Conservation (phyloP, 2,888 invertebrate species). For the Thymelicus acteon region DNA sequence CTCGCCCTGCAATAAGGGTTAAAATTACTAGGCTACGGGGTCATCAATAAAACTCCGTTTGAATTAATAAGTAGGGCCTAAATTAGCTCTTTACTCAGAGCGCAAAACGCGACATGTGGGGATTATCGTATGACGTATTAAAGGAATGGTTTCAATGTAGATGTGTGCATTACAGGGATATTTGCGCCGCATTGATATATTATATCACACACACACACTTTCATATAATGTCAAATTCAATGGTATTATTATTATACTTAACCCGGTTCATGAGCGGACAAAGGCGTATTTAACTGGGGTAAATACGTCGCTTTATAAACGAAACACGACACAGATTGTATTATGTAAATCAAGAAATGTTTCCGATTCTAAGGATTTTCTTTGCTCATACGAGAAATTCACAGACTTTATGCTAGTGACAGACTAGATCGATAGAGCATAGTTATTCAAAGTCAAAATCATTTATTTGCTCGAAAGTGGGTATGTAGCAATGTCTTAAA, state of each 20-base stretch:
- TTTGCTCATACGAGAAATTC: background rate
- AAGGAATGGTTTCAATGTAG: background rate
- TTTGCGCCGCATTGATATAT: background rate
- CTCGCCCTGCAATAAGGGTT: too few relatives aligned
- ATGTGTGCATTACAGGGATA: background rate
- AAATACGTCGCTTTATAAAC: slow-evolving; percentile 4
- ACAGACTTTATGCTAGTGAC: background rate
- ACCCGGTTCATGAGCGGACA: background rate
- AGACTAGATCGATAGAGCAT: too few relatives aligned
- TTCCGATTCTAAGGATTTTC: slow-evolving; percentile 1
- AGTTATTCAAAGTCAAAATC: too few relatives aligned
- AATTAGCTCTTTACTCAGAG: background rate
- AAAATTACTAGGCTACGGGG: too few relatives aligned
- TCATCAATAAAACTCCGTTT: too few relatives aligned
- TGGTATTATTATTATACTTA: slow-evolving; percentile 9
- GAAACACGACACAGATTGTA: slow-evolving; percentile 9
- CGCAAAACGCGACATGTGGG: background rate
- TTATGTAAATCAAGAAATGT: slow-evolving; percentile 5
- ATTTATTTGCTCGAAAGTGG: too few relatives aligned
- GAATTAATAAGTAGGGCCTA: too few relatives aligned
- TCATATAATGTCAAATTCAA: slow-evolving; percentile 1
- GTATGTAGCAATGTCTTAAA: too few relatives aligned
- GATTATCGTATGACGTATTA: background rate
- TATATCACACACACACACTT: background rate
- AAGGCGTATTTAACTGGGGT: slow-evolving; percentile 13